phyloP scores from a whole-genome alignment of 1,140 invertebrate species.

The Pachyrhynchus sulphureomaculatus region DNA sequence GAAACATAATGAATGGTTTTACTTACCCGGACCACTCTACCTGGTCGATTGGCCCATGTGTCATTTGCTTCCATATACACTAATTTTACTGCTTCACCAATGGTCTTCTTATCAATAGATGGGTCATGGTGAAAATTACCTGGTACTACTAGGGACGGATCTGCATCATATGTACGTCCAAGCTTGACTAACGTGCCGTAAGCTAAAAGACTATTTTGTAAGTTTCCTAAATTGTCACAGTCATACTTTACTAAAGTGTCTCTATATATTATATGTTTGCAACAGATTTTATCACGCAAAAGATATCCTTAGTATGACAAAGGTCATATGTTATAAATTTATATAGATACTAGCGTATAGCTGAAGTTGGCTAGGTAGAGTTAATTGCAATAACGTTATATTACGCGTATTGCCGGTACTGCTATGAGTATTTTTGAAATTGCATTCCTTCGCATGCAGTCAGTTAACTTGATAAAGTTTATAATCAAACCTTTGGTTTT shows the following conservation, averaged over 20 bases:
- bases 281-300: too few species aligned
- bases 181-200: background rate
- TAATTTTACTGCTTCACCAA: constrained; percentile 4
- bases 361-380: too few species aligned
- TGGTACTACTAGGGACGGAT: constrained; percentile 9
- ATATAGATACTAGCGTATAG: too few species aligned
- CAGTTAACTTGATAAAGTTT: too few species aligned
- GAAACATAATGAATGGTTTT: too few species aligned
- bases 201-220: background rate
- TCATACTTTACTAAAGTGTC: background rate
- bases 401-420: too few species aligned
- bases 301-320: too few species aligned
- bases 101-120: background rate
- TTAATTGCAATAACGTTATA: too few species aligned
- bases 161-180: constrained; percentile 2
- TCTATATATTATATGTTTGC: background rate
- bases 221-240: background rate
- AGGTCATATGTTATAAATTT: too few species aligned
- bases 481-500: too few species aligned
- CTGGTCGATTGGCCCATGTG: constrained; percentile 6
- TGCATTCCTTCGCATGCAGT: too few species aligned
- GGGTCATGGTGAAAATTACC: constrained; percentile 1
- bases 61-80: constrained; percentile 7
- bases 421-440: too few species aligned
- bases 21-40: constrained; percentile 14